Base-by-base conservation (phyloP, 2,888 invertebrate species). In the Pelosia muscerda region DNA sequence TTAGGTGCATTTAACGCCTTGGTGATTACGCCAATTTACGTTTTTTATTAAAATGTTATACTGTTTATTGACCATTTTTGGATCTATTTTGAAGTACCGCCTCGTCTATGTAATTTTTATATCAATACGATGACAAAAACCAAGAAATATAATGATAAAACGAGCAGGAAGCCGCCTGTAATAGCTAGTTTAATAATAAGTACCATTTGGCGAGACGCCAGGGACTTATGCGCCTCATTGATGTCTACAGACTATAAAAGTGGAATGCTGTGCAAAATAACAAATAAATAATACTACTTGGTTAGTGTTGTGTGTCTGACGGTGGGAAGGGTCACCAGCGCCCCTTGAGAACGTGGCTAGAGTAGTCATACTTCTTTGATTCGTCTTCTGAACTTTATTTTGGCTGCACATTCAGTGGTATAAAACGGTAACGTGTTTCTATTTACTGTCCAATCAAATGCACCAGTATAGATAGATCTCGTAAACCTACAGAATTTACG, bases 121-220 rank as follows among this genome's bases (percentile, higher is more conserved):
- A 19, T 49, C n/a, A 2, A n/a, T 49, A 49, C 49, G 49, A 49
- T 49, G 49, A 49, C n/a, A 42, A 49, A 42, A 49, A n/a, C 8
- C 19, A 19, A 49, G n/a, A n/a, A n/a, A 49, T n/a, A 49, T n/a
- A n/a, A 49, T 19, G 9, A 49, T 3, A 49, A 49, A 49, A 8
- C n/a, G 49, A n/a, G n/a, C 2, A 9, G 49, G n/a, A 49, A 49
- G 49, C 42, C 49, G 49, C 49, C 49, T 49, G 49, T n/a, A 49
- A 49, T n/a, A n/a, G 49, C n/a, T 49, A 49, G n/a, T 49, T 49
- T n/a, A n/a, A 49, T 49, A 49, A 49, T 49, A 49, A 49, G 49
- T n/a, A 49, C 2, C 49, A 8, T n/a, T 49, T 49, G 49, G 49
- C 49, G 49, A 1, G n/a, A 1, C 19, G 49, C 49, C 49, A 49